Evolutionary conservation across 2,888 invertebrate species (phyloP).

Genomic region (Drosophila conformis): DNA sequence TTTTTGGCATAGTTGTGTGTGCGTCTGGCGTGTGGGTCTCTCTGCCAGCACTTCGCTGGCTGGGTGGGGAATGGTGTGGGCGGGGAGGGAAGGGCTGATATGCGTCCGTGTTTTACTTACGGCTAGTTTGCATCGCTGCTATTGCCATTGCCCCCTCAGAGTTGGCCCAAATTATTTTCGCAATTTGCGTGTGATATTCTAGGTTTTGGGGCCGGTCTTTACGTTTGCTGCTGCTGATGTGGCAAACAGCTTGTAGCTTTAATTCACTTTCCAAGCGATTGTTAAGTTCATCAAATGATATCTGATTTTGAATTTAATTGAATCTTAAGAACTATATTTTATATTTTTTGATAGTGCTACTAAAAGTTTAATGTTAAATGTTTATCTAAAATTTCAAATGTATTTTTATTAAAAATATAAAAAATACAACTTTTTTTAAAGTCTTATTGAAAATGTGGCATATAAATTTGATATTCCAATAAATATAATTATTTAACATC

Average conservation of each 20-base stretch:
- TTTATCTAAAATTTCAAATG: neutral
- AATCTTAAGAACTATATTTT: neutral
- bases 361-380: neutral
- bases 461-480: neutral
- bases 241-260: constrained; percentile 28
- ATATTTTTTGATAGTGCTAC: neutral
- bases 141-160: constrained; percentile 26
- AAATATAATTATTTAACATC: neutral
- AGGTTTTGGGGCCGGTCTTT: constrained; percentile 58
- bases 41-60: constrained; percentile 23
- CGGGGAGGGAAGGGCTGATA: constrained; percentile 6
- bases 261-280: constrained; percentile 27
- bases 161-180: constrained; percentile 67
- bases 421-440: neutral
- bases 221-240: constrained; percentile 34
- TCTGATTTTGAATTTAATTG: neutral
- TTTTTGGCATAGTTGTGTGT: constrained; percentile 79
- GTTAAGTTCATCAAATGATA: constrained; percentile 21
- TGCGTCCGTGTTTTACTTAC: constrained; percentile 49
- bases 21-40: constrained; percentile 56
- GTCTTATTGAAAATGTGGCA: neutral
- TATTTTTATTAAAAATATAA: neutral
- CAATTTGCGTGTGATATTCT: constrained; percentile 77
- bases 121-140: constrained; percentile 55
- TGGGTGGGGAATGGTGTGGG: constrained; percentile 1